Percentiles rank a stretch among this genome's conserved stretches.
Conservation (phyloP, 2,797 vertebrate genomes). For the Euthynnus affinis region DNA sequence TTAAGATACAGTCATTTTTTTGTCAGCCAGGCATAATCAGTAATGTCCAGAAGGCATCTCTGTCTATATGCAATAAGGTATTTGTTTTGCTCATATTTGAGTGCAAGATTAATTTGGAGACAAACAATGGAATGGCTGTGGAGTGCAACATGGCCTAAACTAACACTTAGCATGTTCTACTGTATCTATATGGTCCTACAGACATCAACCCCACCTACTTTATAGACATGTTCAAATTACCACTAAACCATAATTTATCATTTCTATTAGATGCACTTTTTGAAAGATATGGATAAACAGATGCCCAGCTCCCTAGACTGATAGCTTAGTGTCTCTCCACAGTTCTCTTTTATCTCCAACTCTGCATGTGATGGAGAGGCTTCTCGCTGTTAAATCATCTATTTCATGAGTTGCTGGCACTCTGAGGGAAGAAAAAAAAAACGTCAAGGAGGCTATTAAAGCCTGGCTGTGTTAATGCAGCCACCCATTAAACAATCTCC, state of each 20-base stretch:
- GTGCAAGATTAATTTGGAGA: too few species aligned
- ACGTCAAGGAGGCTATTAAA: conserved; percentile 71
- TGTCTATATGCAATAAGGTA: neutral
- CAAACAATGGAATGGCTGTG: neutral
- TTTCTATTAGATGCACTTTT: conserved; percentile 19
- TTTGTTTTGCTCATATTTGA: neutral
- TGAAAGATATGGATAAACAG: conserved; percentile 35
- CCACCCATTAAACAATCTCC: conserved; percentile 74
- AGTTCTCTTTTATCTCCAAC: conserved; percentile 60
- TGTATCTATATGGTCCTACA: neutral
- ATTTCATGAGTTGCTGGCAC: conserved; percentile 74
- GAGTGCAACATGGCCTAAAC: neutral
- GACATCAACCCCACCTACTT: neutral
- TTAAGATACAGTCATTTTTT: conserved; percentile 13
- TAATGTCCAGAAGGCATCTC: neutral
- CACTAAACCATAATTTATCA: conserved; percentile 7
- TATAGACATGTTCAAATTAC: conserved; percentile 17
- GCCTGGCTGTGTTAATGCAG: conserved; percentile 73
- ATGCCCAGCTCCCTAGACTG: conserved; percentile 36
- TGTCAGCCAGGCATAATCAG: neutral
- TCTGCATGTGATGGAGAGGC: conserved; percentile 69
- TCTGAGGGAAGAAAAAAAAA: conserved; percentile 42
- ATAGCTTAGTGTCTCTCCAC: conserved; percentile 44
- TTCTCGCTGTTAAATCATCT: conserved; percentile 79
- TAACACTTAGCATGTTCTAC: neutral